These are phyloP conservation scores for Xanthostigma xanthostigma DNA, from an alignment of 2,888 invertebrate species.

Conservation along the genomic window DNA sequence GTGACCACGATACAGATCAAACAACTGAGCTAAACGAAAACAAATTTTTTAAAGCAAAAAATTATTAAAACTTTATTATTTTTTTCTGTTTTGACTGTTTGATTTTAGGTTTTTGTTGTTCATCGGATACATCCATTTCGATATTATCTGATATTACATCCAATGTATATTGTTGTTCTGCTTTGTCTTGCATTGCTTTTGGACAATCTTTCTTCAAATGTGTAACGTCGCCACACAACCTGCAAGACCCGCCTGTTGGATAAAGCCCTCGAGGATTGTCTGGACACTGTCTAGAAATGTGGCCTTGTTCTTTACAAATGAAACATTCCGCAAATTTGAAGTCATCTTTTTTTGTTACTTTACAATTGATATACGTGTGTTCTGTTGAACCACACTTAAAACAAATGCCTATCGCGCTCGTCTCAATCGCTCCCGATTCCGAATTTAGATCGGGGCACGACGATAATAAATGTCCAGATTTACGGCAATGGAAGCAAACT, in stretches of 20 bases:
- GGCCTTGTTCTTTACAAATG: conserved; percentile 75
- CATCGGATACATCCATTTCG: conserved; percentile 22
- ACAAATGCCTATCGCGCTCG: conserved; percentile 51
- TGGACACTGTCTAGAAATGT: conserved; percentile 76
- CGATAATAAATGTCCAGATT: conserved; percentile 64
- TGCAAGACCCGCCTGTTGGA: conserved; percentile 72
- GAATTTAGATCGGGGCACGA: conserved; percentile 60
- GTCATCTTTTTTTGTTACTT: conserved; percentile 46
- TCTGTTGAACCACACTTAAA: conserved; percentile 86
- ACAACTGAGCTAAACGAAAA: too few species aligned
- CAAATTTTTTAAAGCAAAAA: too few species aligned
- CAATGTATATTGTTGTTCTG: conserved; percentile 15
- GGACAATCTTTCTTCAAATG: conserved; percentile 74
- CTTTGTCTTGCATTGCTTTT: conserved; percentile 26
- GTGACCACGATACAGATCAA: too few species aligned
- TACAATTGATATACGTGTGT: conserved; percentile 61
- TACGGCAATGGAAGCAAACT: conserved; percentile 66
- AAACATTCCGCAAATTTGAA: conserved; percentile 78
- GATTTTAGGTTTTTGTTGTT: conserved; percentile 6
- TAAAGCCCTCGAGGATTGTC: conserved; percentile 77
- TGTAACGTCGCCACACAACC: conserved; percentile 70
- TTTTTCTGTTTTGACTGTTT: too few species aligned
- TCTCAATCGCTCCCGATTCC: conserved; percentile 32
- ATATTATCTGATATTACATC: conserved; percentile 19
- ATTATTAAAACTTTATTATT: too few species aligned